phyloP scores from a whole-genome alignment of 2,797 vertebrate species.

The Scomberomorus guttatus region DNA sequence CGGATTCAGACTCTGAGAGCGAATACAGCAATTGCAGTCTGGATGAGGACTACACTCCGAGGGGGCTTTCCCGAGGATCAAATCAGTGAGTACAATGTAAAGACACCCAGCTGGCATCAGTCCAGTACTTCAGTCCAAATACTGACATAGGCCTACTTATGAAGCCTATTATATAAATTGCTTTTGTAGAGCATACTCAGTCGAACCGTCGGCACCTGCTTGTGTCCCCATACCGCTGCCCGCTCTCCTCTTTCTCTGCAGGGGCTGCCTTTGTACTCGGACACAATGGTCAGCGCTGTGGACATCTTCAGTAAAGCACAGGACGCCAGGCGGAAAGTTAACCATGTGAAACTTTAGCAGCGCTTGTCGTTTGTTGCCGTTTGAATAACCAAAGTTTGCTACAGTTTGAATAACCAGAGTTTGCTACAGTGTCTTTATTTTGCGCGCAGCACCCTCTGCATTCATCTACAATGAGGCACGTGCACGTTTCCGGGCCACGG shows the following conservation, averaged over 20 bases:
- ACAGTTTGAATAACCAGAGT: too few relatives aligned
- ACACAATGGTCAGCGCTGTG: too few relatives aligned
- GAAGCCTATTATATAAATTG: too few relatives aligned
- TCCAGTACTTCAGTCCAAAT: too few relatives aligned
- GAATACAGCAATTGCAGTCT: conserved; percentile 11
- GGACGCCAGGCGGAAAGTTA: neutral
- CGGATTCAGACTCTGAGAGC: conserved; percentile 39
- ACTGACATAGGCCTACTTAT: neutral
- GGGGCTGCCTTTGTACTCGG: neutral
- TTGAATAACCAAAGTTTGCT: too few relatives aligned
- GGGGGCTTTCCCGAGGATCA: conserved; percentile 22
- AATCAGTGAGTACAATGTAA: conserved; percentile 54
- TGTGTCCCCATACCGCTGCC: neutral
- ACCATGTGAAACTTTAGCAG: neutral
- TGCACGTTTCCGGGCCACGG: neutral
- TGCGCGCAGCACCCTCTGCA: rapidly evolving
- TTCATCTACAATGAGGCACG: neutral
- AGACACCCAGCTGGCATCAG: neutral
- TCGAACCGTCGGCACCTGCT: too few relatives aligned
- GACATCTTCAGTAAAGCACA: neutral
- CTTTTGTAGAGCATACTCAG: neutral
- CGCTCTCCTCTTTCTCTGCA: neutral
- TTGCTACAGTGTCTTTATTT: too few relatives aligned
- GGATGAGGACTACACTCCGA: conserved; percentile 57
- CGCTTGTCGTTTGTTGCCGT: neutral